Base-by-base conservation (phyloP, 1,140 invertebrate species). In the Trichonephila clavata region DNA sequence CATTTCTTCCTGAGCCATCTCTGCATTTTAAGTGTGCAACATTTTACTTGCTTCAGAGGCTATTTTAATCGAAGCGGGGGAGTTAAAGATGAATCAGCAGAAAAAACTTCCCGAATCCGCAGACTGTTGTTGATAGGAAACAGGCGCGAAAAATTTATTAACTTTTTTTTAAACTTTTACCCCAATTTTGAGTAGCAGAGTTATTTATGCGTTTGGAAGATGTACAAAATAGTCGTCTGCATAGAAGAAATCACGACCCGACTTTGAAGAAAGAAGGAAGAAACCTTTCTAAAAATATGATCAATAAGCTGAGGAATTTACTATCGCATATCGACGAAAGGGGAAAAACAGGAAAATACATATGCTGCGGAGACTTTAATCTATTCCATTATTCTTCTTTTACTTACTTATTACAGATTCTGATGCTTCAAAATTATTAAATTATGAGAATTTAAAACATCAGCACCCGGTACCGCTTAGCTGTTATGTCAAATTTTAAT, bases 21-120 rank as follows among this genome's bases (percentile, higher is more conserved):
- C 80, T 84, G 90, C 90, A 92, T 92, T 92, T 92, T 92, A 92
- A 92, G 68, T 84, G 39, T 50, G 80, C 90, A 68, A 81, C 50
- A 81, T 81, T 60, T 81, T 92, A 13, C 57, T 71, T 77, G 32
- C 83, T 91, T 65, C 63, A 50, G 61, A 59, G 50, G 91, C 65
- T 92, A 92, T 92, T 92, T 92, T 92, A 71, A 92, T 92, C 91
- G 91, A 92, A 92, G 91, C 83, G 91, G 91, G 90, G 91, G 63
- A 92, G 91, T 83, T 83, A 16, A 50, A 60, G 77, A 63, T 91
- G 89, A 91, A 43, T 91, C 89, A 91, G 77, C 89, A 80, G 59
- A 83, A 63, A 27, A 77, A n/a, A 88, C 86, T 68, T 90, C 43
- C 88, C 27, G 65, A 60, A 27, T 86, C 27, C 43, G 18, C 14